Conservation (phyloP, 92 coral and sea anemone species). For the Virgularia gustaviana region DNA sequence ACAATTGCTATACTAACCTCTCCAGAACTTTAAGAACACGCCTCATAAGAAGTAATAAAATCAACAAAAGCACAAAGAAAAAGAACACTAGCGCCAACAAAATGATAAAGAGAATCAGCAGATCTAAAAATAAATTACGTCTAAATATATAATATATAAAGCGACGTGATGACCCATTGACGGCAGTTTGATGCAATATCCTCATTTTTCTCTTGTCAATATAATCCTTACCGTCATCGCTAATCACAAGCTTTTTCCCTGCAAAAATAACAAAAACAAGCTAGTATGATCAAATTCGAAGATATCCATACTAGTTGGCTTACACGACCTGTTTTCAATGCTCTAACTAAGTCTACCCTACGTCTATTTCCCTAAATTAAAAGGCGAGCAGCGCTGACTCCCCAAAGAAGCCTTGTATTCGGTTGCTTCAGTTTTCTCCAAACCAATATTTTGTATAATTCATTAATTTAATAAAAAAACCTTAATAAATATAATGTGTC, state of each 20-base stretch:
- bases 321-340: not conserved
- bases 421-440: no score
- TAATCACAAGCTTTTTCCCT: conserved; percentile 25
- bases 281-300: not conserved
- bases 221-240: conserved; percentile 19
- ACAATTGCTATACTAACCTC: not conserved
- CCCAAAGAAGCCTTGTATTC: no score
- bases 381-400: no score
- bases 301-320: no score
- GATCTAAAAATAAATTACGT: conserved; percentile 9
- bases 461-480: no score
- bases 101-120: conserved; percentile 29
- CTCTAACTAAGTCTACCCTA: no score
- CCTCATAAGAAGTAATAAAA: conserved; percentile 32
- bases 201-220: not conserved
- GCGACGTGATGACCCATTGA: not conserved
- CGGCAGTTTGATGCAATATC: not conserved
- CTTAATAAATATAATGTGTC: no score
- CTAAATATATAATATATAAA: no score
- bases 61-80: conserved; percentile 15
- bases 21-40: conserved; percentile 22
- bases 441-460: no score
- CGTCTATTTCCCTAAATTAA: no score
- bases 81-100: conserved; percentile 24
- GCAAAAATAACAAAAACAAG: not conserved